Base-by-base conservation (phyloP, 2,797 vertebrate species). In the Catharus ustulatus region DNA sequence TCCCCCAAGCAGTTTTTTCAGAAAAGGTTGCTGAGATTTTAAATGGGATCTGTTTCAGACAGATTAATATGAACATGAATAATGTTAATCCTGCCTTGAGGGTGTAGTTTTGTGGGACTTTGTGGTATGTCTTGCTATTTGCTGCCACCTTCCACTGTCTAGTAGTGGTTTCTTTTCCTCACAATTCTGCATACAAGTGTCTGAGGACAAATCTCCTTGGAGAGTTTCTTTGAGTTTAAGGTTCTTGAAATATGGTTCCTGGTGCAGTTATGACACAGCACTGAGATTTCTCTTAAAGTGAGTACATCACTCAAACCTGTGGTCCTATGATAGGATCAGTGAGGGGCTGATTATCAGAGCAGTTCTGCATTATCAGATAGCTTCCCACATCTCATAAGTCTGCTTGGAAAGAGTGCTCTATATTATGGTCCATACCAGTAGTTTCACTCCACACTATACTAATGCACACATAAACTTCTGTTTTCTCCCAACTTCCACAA, bases 11-110 rank as follows among this genome's bases (percentile, higher is more conserved):
- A 76, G 24, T 81, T 86, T 92, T 38, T 94, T 84, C n/a, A 92
- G 79, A 90, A 78, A 87, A 94, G 89, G 69, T 94, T 91, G 76
- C 83, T 88, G 89, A 79, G 67, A 79, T 86, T 94, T 89, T 82
- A 84, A 91, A 79, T 3, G 9, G 51, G 74, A 87, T 94, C 91
- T 0, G 2, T 94, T 96, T 88, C 94, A 95, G 81, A 87, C 64
- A 94, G 90, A 91, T 90, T 75, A 93, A 94, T 84, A 86, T 64
- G 80, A 91, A 54, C 76, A n/a, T 61, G 76, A 67, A 86, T 82
- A 79, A 93, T 45, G n/a, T 67, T 92, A 90, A 84, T 87, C 38
- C 77, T 93, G 45, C 71, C 91, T 88, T 74, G 62, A 67, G 72
- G 29, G 34, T 76, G 12, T 90, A 93, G 63, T 62, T 79, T 75